Evolutionary conservation across 1,140 invertebrate genomes (phyloP), one percentile per base, ranked within the genome.

Genomic region (Archivesica marissinica): DNA sequence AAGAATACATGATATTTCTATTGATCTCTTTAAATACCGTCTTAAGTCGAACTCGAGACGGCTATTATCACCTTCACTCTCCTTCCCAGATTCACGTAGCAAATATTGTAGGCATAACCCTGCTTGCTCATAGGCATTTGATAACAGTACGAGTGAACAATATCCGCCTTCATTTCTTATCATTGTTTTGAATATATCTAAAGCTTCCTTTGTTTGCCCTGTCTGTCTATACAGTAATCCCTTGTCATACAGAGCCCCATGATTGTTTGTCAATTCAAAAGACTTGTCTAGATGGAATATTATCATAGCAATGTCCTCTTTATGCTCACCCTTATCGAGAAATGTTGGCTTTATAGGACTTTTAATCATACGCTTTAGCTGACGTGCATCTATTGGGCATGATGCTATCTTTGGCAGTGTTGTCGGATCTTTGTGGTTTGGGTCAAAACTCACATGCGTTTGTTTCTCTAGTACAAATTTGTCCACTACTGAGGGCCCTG

Each of bases 51-150:
- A 11, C 17, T 59, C 25, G 1, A 28, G n/a, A n/a, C n/a, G n/a
- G n/a, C n/a, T n/a, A n/a, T n/a, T 17, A 4, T 6, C 54, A 17
- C 33, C n/a, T 28, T 17, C 33, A 7, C 33, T 2, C n/a, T 28
- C 23, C 33, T 25, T 25, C 4, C n/a, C 4, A 11, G 15, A 7
- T 54, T 54, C 50, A 4, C 20, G 50, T 41, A 54, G 30, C 44
- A 54, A 33, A 9, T 75, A 23, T 2, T 17, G 1, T 20, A 61
- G n/a, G 47, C 76, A 78, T 13, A 41, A 38, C 0, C 20, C 76
- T 23, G 56, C 54, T 47, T 78, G 76, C 33, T 61, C 76, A 47
- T 64, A 78, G 28, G 56, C 52, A 64, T 78, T 78, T 28, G 76
- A 20, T 15, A 78, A 25, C 9, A 15, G 35, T 30, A 78, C 56